phyloP scores from a whole-genome alignment of 2,888 invertebrate species.

The Xestia sexstrigata region DNA sequence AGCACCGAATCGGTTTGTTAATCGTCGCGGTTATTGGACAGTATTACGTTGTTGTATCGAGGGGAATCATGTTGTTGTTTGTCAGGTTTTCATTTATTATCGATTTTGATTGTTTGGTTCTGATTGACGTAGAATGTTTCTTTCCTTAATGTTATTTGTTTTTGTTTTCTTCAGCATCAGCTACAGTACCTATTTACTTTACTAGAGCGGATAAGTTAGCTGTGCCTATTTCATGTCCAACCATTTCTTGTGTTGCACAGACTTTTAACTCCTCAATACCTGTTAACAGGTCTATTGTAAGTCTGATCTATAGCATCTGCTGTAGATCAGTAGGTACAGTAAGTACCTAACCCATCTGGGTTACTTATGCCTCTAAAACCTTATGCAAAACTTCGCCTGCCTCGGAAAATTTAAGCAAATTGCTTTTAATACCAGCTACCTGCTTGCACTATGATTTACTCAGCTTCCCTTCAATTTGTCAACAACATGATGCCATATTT shows the following conservation, averaged over 20 bases:
- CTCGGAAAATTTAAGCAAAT: conserved; percentile 34
- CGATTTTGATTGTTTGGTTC: conserved; percentile 21
- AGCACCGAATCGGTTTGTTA: conserved; percentile 61
- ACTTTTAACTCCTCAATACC: neutral
- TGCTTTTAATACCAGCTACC: conserved; percentile 29
- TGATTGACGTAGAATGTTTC: neutral
- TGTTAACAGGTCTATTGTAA: neutral
- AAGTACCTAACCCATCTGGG: neutral
- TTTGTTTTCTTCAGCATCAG: neutral
- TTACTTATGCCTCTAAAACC: neutral
- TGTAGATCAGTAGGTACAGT: neutral
- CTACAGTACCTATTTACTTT: neutral
- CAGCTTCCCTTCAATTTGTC: conserved; percentile 54
- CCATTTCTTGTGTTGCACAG: neutral
- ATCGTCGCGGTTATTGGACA: conserved; percentile 59
- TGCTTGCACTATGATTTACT: conserved; percentile 53
- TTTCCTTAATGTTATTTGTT: neutral
- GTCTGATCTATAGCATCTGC: neutral
- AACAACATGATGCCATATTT: conserved; percentile 56
- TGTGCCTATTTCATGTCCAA: neutral
- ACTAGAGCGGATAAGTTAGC: no score
- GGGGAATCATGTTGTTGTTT: conserved; percentile 33
- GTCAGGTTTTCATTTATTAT: conserved; percentile 43
- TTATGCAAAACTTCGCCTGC: conserved; percentile 15
- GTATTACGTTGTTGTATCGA: conserved; percentile 36